Evolutionary conservation across 2,888 invertebrate genomes (phyloP), one percentile per base, ranked within the genome.

Genomic region (Pardosa pseudoannulata): DNA sequence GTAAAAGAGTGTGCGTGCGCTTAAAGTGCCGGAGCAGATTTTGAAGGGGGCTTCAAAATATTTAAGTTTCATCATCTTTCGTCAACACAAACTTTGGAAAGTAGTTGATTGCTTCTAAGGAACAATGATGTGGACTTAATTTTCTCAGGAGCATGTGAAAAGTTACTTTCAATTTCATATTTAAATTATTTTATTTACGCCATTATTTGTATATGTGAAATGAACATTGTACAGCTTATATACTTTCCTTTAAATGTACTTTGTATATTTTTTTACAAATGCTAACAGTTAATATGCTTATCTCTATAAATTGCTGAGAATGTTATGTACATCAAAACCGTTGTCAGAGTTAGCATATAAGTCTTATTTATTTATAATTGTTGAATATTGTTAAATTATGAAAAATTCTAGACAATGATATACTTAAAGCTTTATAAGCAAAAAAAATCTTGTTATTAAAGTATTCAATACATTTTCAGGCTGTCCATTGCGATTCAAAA

Each of bases 1-100:
- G 95, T 95, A 64, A 91, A 94, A 78, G 94, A 95, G 91, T 95
- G 95, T 91, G 95, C 94, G 83, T 95, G 95, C 91, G 56, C 56
- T 23, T 56, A 56, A 23, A n/a, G n/a, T n/a, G n/a, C n/a, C n/a
- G n/a, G 56, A 3, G 5, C 23, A 6, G 23, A 56, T 3, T 23
- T 16, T 5, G 23, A 23, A 6, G 46, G 1, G 56, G 23, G 16
- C 11, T 19, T 56, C 5, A 56, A 19, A 6, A 3, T 56, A 56
- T 56, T 23, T 56, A 23, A 19, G 23, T 56, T 56, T 23, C 56
- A 56, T 23, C 56, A 23, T 56, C 3, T 56, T 23, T 16, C 2
- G 5, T 16, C 5, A 56, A 23, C 23, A 56, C 56, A 23, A 23
- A 56, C 56, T 56, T 23, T 56, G 2, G 56, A 56, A 56, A 23